A percentile compares a stretch with the other conserved stretches of the same genome.
These are phyloP conservation scores for Arizona elegans DNA, from an alignment of 2,113 vertebrate genomes.

Conservation along the genomic window DNA sequence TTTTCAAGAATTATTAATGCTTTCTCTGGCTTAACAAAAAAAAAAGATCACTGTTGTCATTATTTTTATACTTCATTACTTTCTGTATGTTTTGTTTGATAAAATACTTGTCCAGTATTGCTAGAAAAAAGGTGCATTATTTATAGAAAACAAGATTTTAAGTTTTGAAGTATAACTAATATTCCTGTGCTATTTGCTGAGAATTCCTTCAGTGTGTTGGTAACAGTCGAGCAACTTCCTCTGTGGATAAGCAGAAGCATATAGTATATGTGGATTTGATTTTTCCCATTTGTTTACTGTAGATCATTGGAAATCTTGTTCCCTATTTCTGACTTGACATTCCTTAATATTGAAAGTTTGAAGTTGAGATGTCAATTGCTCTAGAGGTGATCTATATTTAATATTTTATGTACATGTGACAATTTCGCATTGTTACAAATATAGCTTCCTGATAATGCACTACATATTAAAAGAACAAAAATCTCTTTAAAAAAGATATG, in stretches of 20 bases:
- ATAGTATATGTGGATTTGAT: background rate
- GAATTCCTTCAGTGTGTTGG: too few relatives aligned
- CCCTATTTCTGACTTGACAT: background rate
- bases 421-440: background rate
- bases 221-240: background rate
- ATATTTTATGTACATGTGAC: background rate
- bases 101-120: background rate
- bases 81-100: background rate
- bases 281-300: background rate
- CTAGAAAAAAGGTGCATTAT: background rate
- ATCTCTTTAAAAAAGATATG: background rate
- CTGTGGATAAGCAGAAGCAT: background rate
- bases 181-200: background rate
- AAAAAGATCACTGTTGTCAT: background rate
- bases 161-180: background rate
- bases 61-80: background rate
- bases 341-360: background rate
- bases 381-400: background rate
- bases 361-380: background rate
- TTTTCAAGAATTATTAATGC: background rate
- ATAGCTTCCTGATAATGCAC: background rate
- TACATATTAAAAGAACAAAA: background rate
- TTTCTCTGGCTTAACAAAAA: background rate
- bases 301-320: background rate
- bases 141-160: background rate